Evolutionary conservation across 2,888 invertebrate genomes (phyloP).

Genomic region (Neocrepidodera transversa): DNA sequence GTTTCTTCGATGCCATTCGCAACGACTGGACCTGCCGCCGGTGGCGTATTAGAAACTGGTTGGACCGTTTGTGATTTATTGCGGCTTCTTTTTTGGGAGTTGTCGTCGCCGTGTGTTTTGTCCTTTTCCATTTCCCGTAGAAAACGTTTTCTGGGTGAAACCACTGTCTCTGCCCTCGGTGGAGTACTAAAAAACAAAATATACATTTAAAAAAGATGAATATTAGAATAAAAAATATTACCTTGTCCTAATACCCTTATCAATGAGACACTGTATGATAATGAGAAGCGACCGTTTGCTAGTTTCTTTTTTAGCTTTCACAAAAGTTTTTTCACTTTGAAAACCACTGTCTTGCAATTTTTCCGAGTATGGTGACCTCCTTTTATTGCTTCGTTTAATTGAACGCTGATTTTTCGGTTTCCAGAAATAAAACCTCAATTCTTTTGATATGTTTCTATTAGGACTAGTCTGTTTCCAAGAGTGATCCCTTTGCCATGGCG

Average conservation of each 20-base stretch:
- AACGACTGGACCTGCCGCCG: conserved; percentile 37
- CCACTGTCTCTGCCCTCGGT: conserved; percentile 62
- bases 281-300: conserved; percentile 47
- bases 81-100: conserved; percentile 54
- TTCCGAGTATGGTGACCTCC: conserved; percentile 68
- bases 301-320: conserved; percentile 38
- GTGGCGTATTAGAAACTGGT: conserved; percentile 7
- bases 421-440: conserved; percentile 75
- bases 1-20: conserved; percentile 49
- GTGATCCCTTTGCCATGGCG: conserved; percentile 90
- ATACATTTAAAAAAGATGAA: too few relatives aligned
- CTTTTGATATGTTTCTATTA: conserved; percentile 74
- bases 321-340: conserved; percentile 33
- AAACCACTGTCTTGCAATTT: conserved; percentile 19
- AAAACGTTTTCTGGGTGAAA: conserved; percentile 82
- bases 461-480: conserved; percentile 87
- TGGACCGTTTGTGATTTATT: conserved; percentile 44
- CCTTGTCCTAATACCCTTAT: conserved; percentile 49
- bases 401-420: conserved; percentile 63
- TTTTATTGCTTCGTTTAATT: conserved; percentile 59
- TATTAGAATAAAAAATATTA: conserved; percentile 16
- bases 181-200: conserved; percentile 46
- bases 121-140: conserved; percentile 76
- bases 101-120: conserved; percentile 47
- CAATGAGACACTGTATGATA: conserved; percentile 54